A percentile compares a stretch with the other conserved stretches of the same genome.
Conservation (phyloP, 2,113 vertebrate genomes). For the Willisornis vidua region DNA sequence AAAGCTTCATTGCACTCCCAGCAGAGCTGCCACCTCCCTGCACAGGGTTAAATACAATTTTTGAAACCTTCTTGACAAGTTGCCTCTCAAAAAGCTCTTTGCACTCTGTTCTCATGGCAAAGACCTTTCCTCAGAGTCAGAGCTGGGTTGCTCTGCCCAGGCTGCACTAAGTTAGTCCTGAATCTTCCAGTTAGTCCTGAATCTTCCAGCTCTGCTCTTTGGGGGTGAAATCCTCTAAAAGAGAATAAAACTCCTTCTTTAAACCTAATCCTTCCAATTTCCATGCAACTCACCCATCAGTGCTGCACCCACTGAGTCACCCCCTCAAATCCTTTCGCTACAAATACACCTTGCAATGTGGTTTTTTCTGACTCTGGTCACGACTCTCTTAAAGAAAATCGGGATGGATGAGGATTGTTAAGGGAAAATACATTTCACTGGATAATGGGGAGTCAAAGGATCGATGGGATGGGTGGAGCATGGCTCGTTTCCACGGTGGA, state of each 20-base stretch:
- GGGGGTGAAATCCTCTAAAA: neutral
- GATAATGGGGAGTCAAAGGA: constrained; percentile 3
- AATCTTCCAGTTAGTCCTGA: neutral
- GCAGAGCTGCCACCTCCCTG: neutral
- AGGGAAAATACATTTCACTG: neutral
- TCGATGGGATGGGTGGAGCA: constrained; percentile 42
- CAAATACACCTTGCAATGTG: neutral
- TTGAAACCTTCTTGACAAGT: too few relatives aligned
- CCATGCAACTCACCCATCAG: neutral
- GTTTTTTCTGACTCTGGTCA: neutral
- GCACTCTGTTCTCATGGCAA: neutral
- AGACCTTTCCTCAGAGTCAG: accelerated
- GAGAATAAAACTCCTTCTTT: neutral
- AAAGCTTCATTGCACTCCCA: accelerated
- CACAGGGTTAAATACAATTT: neutral
- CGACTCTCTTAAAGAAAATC: neutral
- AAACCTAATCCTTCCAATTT: neutral
- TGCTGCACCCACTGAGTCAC: neutral
- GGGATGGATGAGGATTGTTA: constrained; percentile 1
- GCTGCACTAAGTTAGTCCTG: neutral
- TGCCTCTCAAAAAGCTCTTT: neutral
- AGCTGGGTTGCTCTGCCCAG: neutral
- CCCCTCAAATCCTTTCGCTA: neutral
- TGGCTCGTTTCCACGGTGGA: constrained; percentile 17
- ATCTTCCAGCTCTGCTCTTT: neutral